Percentiles rank a stretch among this genome's conserved stretches.
Evolutionary conservation across 2,888 invertebrate genomes (phyloP).

Genomic region (Drosophila yooni): DNA sequence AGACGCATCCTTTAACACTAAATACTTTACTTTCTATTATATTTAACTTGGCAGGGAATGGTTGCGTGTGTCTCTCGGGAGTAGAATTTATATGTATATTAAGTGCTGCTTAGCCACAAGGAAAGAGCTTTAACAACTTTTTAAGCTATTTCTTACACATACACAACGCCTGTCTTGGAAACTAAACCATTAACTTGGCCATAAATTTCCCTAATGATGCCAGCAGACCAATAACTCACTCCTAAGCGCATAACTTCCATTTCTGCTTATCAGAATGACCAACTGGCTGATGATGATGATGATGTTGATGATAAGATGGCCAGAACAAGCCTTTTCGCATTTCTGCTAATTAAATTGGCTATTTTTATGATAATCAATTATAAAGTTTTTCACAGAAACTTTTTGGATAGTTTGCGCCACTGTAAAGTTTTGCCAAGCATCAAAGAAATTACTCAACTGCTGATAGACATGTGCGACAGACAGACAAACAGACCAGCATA

Average conservation of each 20-base stretch:
- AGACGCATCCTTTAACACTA: background rate
- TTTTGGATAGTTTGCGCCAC: constrained; percentile 45
- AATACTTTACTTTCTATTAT: no score
- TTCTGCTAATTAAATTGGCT: constrained; percentile 69
- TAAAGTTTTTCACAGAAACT: constrained; percentile 66
- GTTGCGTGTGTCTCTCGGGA: constrained; percentile 2
- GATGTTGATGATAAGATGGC: constrained; percentile 5
- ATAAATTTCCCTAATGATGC: constrained; percentile 68
- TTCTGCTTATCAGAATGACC: constrained; percentile 17
- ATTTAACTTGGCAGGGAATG: background rate
- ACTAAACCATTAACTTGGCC: constrained; percentile 66
- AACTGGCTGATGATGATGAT: constrained; percentile 27
- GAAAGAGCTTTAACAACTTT: constrained; percentile 33
- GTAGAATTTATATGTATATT: background rate
- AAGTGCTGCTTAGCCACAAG: constrained; percentile 18
- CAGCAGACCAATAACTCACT: constrained; percentile 21
- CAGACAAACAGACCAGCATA: constrained; percentile 8
- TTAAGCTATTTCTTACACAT: constrained; percentile 38
- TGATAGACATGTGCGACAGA: constrained; percentile 28
- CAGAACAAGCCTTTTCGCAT: constrained; percentile 27
- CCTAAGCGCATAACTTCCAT: background rate
- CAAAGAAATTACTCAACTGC: constrained; percentile 63
- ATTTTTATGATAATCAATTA: constrained; percentile 76
- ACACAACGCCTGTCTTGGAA: constrained; percentile 25
- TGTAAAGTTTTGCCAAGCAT: constrained; percentile 53